Conservation (phyloP, 2,888 invertebrate genomes). For the Drosophila peninsularis region DNA sequence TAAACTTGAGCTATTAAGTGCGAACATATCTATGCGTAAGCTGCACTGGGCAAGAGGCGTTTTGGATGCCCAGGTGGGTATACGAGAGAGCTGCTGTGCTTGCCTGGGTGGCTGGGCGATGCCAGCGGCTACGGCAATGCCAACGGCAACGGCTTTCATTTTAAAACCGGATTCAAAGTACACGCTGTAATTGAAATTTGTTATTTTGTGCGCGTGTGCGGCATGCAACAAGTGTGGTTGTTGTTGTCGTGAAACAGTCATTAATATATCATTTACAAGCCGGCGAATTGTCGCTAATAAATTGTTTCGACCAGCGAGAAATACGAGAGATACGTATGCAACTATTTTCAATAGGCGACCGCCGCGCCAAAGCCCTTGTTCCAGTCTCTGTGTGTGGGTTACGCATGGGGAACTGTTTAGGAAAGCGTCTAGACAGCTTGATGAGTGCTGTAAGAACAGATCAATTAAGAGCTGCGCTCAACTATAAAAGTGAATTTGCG, state of each 20-base stretch:
- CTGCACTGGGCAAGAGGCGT: constrained; percentile 46
- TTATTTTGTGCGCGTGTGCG: constrained; percentile 74
- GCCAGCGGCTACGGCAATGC: not conserved
- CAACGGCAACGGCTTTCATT: constrained; percentile 59
- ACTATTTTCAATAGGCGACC: constrained; percentile 29
- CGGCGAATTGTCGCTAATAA: constrained; percentile 75
- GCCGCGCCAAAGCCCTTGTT: constrained; percentile 15
- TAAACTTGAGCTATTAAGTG: constrained; percentile 82
- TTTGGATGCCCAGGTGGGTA: constrained; percentile 39
- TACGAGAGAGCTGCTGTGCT: constrained; percentile 20
- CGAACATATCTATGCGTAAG: constrained; percentile 68
- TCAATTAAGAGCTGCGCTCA: not conserved
- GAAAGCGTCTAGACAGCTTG: constrained; percentile 14
- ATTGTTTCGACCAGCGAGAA: constrained; percentile 60
- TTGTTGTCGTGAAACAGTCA: constrained; percentile 63
- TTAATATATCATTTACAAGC: constrained; percentile 81
- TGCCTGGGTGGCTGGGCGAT: constrained; percentile 38
- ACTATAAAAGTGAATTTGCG: no score
- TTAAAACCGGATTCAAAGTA: constrained; percentile 73
- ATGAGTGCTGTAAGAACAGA: not conserved
- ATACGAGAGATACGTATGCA: constrained; percentile 23
- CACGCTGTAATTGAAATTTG: constrained; percentile 71
- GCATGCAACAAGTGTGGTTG: constrained; percentile 36
- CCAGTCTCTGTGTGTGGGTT: constrained; percentile 36
- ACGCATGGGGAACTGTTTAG: constrained; percentile 33